Percentiles rank a stretch among this genome's conserved stretches.
Conservation (phyloP, 1,140 invertebrate genomes). For the Pinna nobilis region DNA sequence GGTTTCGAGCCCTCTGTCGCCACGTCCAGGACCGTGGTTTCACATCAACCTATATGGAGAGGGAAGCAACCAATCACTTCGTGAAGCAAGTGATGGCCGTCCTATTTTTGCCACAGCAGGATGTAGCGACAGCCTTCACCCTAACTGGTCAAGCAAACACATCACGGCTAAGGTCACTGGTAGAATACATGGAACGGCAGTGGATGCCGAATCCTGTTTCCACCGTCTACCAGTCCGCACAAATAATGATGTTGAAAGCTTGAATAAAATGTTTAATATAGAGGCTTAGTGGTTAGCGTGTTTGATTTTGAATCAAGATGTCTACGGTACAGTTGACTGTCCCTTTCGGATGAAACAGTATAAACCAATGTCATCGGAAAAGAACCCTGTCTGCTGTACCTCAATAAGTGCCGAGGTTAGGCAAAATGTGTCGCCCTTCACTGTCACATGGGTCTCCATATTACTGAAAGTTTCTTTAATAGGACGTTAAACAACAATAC, state of each 20-base stretch:
- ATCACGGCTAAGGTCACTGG: neutral
- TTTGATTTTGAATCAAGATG: too few species aligned
- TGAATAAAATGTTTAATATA: neutral
- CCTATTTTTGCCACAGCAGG: neutral
- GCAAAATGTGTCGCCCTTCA: too few species aligned
- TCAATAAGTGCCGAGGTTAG: too few species aligned
- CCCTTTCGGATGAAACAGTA: too few species aligned
- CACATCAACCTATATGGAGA: neutral
- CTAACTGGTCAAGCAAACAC: neutral
- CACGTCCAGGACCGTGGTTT: neutral
- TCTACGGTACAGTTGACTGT: too few species aligned
- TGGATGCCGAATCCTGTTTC: neutral
- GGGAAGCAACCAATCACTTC: neutral
- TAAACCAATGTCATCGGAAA: too few species aligned
- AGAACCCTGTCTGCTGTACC: too few species aligned
- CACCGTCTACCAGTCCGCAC: neutral
- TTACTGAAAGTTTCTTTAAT: too few species aligned
- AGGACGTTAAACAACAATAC: too few species aligned
- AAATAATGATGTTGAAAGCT: constrained; percentile 6
- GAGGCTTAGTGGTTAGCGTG: too few species aligned
- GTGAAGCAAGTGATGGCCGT: neutral
- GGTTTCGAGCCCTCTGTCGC: neutral
- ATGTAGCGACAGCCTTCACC: neutral
- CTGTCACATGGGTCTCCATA: too few species aligned
- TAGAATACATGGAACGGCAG: neutral